Evolutionary conservation across 2,888 invertebrate species (phyloP).

Genomic region (Mythimna ferrago): DNA sequence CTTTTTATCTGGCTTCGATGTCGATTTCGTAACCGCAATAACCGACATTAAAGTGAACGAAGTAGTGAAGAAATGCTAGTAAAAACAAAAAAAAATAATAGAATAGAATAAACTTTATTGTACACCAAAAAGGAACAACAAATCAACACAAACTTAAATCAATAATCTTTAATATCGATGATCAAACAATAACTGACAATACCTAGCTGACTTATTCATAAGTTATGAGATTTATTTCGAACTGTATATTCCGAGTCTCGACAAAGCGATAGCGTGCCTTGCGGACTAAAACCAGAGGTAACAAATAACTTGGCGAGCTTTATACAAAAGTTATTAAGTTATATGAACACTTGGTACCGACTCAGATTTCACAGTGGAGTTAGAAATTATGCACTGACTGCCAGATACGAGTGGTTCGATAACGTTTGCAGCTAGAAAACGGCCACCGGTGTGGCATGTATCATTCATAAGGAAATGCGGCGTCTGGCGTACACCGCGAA

Average conservation of each 20-base stretch:
- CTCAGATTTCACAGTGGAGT: constrained; percentile 65
- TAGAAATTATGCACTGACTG: constrained; percentile 77
- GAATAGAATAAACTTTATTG: too few relatives aligned
- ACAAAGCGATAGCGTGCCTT: constrained; percentile 29
- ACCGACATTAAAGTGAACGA: too few relatives aligned
- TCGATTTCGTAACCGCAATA: too few relatives aligned
- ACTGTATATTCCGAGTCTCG: neutral
- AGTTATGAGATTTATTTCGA: constrained; percentile 29
- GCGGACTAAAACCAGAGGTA: constrained; percentile 48
- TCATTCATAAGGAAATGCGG: constrained; percentile 89
- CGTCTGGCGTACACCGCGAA: constrained; percentile 82
- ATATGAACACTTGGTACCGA: constrained; percentile 61
- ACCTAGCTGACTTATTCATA: constrained; percentile 26
- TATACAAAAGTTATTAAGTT: constrained; percentile 58
- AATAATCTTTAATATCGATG: constrained; percentile 4
- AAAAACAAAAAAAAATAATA: neutral
- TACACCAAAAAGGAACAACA: too few relatives aligned
- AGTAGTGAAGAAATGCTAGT: too few relatives aligned
- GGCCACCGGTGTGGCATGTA: constrained; percentile 81
- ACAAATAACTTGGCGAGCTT: constrained; percentile 63
- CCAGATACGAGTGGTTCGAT: constrained; percentile 71
- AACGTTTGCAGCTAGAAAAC: constrained; percentile 67
- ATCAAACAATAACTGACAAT: constrained; percentile 13
- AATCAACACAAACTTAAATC: too few relatives aligned
- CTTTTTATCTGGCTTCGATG: too few relatives aligned